Evolutionary conservation across 92 coral and sea anemone genomes (phyloP).

Genomic region (Chrysogorgia sp.): DNA sequence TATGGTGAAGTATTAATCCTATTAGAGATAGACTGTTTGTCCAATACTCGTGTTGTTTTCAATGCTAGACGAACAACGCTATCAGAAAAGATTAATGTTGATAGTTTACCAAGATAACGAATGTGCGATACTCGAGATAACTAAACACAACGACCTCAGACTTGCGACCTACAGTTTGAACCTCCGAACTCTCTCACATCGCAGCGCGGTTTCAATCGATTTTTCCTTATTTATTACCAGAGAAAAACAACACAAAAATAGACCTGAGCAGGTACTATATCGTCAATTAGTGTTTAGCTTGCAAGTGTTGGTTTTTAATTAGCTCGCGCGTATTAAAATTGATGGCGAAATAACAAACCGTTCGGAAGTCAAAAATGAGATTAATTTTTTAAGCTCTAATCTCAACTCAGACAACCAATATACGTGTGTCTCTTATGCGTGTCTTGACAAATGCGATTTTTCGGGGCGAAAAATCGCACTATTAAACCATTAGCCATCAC

Average conservation of each 20-base stretch:
- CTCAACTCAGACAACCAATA: not conserved
- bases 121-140: no score
- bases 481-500: not conserved
- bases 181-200: not conserved
- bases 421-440: not conserved
- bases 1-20: no score
- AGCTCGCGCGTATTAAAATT: slow-evolving; percentile 29
- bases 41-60: no score
- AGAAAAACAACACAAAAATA: not conserved
- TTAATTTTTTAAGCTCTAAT: not conserved
- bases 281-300: slow-evolving; percentile 17
- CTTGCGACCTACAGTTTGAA: no score
- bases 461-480: not conserved
- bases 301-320: slow-evolving; percentile 38
- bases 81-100: no score
- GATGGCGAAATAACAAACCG: slow-evolving; percentile 13
- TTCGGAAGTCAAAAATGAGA: not conserved
- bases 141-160: no score
- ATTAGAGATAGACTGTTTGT: no score
- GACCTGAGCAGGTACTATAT: not conserved
- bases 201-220: not conserved
- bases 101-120: no score
- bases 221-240: not conserved
- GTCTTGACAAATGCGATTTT: not conserved
- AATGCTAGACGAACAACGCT: no score